Percentiles rank a stretch among this genome's conserved stretches.
Conservation (phyloP, 2,888 invertebrate species). For the Acleris laterana region DNA sequence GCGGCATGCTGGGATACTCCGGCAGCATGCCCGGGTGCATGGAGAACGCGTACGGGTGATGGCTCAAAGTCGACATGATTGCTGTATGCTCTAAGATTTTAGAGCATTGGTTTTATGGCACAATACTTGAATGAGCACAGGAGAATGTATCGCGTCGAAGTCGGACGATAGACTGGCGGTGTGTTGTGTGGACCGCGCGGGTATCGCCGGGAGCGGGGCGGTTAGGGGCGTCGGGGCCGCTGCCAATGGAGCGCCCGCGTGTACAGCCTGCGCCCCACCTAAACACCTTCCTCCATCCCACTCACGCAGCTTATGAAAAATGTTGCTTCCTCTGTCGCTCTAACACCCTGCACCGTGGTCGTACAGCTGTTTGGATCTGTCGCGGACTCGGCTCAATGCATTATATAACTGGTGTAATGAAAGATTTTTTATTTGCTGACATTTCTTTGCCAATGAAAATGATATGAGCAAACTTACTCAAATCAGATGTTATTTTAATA, state of each 20-base stretch:
- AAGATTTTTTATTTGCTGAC: constrained; percentile 46
- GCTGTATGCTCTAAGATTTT: constrained; percentile 51
- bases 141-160: constrained; percentile 77
- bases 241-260: constrained; percentile 62
- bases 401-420: constrained; percentile 72
- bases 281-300: constrained; percentile 49
- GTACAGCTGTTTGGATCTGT: constrained; percentile 76
- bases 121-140: constrained; percentile 71
- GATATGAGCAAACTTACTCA: constrained; percentile 15
- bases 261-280: constrained; percentile 76
- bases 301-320: constrained; percentile 48
- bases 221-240: constrained; percentile 60
- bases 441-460: constrained; percentile 20
- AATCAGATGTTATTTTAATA: constrained; percentile 24
- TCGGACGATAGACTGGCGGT: constrained; percentile 77
- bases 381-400: constrained; percentile 58
- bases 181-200: constrained; percentile 58
- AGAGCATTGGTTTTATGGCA: constrained; percentile 76
- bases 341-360: constrained; percentile 61
- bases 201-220: constrained; percentile 64
- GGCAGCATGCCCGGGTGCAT: constrained; percentile 80
- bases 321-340: constrained; percentile 55
- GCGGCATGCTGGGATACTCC: constrained; percentile 73
- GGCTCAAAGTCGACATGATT: constrained; percentile 79
- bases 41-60: constrained; percentile 82